Base-by-base conservation (phyloP, 2,113 vertebrate species). In the Spea multiplicata region DNA sequence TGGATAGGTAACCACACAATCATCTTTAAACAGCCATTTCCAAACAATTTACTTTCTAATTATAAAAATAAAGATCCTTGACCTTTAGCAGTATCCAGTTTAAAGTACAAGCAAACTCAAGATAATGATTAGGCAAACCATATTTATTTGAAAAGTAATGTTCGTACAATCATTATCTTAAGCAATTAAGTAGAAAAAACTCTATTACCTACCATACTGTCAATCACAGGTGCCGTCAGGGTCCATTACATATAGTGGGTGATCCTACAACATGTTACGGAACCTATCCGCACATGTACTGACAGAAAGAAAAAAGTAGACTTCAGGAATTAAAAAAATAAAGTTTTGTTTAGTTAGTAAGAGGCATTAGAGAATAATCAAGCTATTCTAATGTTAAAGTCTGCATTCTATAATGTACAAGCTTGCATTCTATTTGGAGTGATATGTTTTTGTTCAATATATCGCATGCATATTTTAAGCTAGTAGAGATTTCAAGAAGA, bases 401-500 rank as follows among this genome's bases (percentile, higher is more conserved):
- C 44, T 55, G 4, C 4, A 57, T 55, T 10, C 6, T 16, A 53
- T 48, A 30, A 30, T 30, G 30, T 30, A 30, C 30, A 30, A 50
- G 5, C 49, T 71, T 44, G 5, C 8, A 13, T 44, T 71, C 50
- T 5, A 1, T 44, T 17, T 59, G n/a, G 8, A 68, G 30, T 47
- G n/a, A 3, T 46, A 3, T 64, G n/a, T 47, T 65, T 64, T 6
- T 10, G 16, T 66, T 6, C 45, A 62, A 64, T 30, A 0, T 49
- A 10, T 66, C 5, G 5, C 49, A 12, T 68, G 8, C 45, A 68
- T 47, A 76, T 5, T 68, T 68, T 76, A 45, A 66, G 5, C 30
- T 59, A 47, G 44, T 48, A 52, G 53, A 57, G 59, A 66, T 73
- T 72, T 65, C 44, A 59, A 49, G 64, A 73, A 65, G 14, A 47